A percentile compares a stretch with the other conserved stretches of the same genome.
These are phyloP conservation scores for Pelusios castaneus DNA, from an alignment of 2,113 vertebrate genomes.

Conservation along the genomic window DNA sequence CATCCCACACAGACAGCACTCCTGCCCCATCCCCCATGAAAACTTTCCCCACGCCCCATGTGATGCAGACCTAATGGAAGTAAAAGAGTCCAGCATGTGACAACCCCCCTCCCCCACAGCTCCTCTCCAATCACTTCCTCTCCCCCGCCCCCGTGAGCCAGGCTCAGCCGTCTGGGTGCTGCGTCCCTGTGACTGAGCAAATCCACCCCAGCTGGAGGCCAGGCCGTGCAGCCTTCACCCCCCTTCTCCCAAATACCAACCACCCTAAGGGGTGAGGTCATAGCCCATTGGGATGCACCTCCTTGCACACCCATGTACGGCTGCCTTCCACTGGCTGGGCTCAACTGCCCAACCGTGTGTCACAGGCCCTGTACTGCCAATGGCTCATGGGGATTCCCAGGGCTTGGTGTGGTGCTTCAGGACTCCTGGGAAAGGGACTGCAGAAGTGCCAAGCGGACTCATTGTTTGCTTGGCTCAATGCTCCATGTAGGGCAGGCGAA, in stretches of 20 bases:
- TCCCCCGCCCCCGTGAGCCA: neutral
- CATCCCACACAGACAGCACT: no score
- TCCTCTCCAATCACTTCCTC: no score
- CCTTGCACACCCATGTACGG: no score
- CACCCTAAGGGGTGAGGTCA: neutral
- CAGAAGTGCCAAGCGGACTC: neutral
- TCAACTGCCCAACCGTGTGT: neutral
- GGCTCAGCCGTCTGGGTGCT: neutral
- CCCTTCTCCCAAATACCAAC: neutral
- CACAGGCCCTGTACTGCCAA: neutral
- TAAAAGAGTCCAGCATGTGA: neutral
- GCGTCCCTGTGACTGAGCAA: neutral
- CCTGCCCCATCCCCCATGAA: no score
- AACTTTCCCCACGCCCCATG: no score
- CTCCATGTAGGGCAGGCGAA: fast-evolving
- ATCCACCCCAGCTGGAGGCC: no score
- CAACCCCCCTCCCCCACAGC: no score
- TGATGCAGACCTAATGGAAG: neutral
- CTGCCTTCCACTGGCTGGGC: neutral
- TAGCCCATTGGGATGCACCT: no score
- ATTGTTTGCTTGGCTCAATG: neutral
- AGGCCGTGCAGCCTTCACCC: neutral
- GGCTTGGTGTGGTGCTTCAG: neutral
- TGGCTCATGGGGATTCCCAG: neutral
- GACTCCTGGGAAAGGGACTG: no score